phyloP scores from a whole-genome alignment of 2,888 invertebrate species.

The Seira musarum region DNA sequence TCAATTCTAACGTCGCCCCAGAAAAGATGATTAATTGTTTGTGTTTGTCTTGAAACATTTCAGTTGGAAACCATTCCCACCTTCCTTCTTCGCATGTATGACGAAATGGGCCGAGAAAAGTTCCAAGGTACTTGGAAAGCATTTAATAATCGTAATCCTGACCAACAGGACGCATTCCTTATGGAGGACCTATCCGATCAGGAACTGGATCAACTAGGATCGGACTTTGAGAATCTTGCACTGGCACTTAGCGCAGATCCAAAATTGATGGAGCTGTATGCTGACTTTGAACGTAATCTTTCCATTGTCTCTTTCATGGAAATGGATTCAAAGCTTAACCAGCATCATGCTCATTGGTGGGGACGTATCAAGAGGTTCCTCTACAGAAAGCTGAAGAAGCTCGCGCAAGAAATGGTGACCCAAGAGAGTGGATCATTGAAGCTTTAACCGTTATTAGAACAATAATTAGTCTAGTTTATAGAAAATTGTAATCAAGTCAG shows the following conservation, averaged over 20 bases:
- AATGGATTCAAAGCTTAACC: slow-evolving; percentile 44
- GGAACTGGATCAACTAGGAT: slow-evolving; percentile 43
- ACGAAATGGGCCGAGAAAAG: slow-evolving; percentile 50
- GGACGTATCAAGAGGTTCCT: slow-evolving; percentile 49
- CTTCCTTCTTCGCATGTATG: slow-evolving; percentile 45
- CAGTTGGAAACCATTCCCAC: slow-evolving; percentile 37
- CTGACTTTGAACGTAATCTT: slow-evolving; percentile 52
- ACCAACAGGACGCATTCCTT: slow-evolving; percentile 53
- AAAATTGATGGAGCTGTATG: slow-evolving; percentile 47
- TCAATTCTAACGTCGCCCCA: too few species aligned
- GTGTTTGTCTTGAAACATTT: background rate
- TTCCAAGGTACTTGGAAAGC: slow-evolving; percentile 51
- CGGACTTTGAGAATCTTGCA: slow-evolving; percentile 48
- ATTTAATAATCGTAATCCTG: slow-evolving; percentile 51
- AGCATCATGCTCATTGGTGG: slow-evolving; percentile 43
- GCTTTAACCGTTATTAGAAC: too few species aligned
- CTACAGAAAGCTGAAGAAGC: slow-evolving; percentile 45
- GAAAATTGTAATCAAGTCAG: too few species aligned
- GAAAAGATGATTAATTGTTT: background rate
- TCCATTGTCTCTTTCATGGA: slow-evolving; percentile 42
- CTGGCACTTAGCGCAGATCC: slow-evolving; percentile 33
- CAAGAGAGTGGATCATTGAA: too few species aligned
- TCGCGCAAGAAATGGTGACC: slow-evolving; percentile 45
- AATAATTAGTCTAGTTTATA: too few species aligned
- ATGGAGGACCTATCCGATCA: slow-evolving; percentile 49